phyloP scores from a whole-genome alignment of 2,113 vertebrate genomes.

The Boleophthalmus pectinirostris region DNA sequence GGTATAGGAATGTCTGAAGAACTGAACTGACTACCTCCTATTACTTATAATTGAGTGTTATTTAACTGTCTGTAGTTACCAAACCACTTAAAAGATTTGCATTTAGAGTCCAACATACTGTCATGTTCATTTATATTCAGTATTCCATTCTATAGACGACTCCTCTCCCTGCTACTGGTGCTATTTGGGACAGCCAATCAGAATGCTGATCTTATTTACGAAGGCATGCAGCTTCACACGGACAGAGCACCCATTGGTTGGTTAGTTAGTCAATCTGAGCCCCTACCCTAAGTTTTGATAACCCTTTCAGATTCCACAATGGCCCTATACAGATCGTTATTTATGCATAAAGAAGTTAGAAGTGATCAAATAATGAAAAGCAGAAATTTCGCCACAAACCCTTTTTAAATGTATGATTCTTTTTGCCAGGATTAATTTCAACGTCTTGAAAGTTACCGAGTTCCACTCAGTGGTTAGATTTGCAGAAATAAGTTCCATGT shows the following conservation, averaged over 20 bases:
- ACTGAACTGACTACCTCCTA: not conserved
- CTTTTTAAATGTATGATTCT: not conserved
- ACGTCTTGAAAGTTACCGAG: no score
- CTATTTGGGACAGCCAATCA: constrained; percentile 56
- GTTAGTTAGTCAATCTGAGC: not conserved
- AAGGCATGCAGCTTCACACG: constrained; percentile 47
- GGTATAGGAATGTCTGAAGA: constrained; percentile 37
- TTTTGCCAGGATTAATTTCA: not conserved
- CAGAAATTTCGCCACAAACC: not conserved
- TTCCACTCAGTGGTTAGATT: no score
- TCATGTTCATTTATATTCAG: not conserved
- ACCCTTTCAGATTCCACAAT: not conserved
- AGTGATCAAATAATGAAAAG: not conserved
- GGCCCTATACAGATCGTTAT: not conserved
- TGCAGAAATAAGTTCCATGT: not conserved
- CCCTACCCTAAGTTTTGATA: constrained; percentile 7
- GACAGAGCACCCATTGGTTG: constrained; percentile 66
- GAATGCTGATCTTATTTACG: not conserved
- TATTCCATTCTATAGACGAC: not conserved
- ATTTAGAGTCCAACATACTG: not conserved
- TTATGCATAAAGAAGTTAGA: not conserved
- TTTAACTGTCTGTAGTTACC: not conserved
- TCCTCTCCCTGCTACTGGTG: not conserved
- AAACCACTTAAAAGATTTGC: not conserved
- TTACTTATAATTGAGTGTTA: not conserved